A percentile compares a stretch with the other conserved stretches of the same genome.
phyloP scores from a whole-genome alignment of 2,888 invertebrate genomes.

The Agrochola circellaris region DNA sequence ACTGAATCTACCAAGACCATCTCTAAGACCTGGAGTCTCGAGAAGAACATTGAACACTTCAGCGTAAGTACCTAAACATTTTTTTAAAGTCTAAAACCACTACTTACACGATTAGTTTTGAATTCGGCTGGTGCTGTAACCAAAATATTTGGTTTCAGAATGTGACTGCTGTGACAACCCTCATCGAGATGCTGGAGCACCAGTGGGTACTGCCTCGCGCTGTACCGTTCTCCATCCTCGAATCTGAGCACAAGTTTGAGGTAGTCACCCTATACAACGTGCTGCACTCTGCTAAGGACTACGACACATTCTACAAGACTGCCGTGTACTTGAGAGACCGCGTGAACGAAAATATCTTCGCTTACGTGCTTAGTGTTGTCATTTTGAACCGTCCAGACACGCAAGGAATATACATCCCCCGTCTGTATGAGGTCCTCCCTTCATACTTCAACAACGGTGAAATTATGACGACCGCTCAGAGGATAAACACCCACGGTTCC shows the following conservation, averaged over 20 bases:
- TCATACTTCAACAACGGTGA: slow-evolving; percentile 93
- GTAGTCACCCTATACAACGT: slow-evolving; percentile 92
- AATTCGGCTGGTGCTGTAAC: background rate
- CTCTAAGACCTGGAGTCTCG: slow-evolving; percentile 87
- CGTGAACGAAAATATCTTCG: slow-evolving; percentile 93
- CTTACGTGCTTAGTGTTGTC: slow-evolving; percentile 92
- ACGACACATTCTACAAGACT: slow-evolving; percentile 92
- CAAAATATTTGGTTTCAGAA: slow-evolving; percentile 80
- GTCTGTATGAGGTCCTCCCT: slow-evolving; percentile 94
- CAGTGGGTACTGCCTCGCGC: slow-evolving; percentile 90
- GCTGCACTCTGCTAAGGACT: slow-evolving; percentile 93
- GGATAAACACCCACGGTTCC: slow-evolving; percentile 87
- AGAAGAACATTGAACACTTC: slow-evolving; percentile 88
- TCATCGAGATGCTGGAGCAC: slow-evolving; percentile 88
- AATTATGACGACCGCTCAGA: slow-evolving; percentile 92
- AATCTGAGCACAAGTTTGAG: slow-evolving; percentile 91
- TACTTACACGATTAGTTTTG: background rate
- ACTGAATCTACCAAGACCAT: slow-evolving; percentile 87
- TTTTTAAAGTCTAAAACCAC: too few species aligned
- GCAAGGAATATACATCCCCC: slow-evolving; percentile 92
- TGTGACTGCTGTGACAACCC: slow-evolving; percentile 89
- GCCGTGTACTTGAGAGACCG: slow-evolving; percentile 92
- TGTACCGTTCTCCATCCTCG: slow-evolving; percentile 90
- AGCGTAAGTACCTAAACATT: slow-evolving; percentile 81
- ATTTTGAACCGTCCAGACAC: slow-evolving; percentile 92